Evolutionary conservation across 2,797 vertebrate species (phyloP).

Genomic region (Petrocephalus schoutedeni): DNA sequence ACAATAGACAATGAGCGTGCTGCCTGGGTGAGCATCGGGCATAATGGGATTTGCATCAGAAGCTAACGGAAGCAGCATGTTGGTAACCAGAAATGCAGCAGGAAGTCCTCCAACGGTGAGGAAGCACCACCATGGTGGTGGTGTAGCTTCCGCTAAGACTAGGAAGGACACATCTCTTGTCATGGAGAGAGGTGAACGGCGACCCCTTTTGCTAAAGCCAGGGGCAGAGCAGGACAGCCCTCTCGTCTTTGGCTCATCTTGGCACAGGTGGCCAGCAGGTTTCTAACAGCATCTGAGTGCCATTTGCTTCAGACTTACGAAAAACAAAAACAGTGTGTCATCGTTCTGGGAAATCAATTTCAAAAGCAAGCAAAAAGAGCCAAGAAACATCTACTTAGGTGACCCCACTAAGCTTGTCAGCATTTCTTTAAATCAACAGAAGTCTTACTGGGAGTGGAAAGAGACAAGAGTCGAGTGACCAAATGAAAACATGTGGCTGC

Average conservation of each 20-base stretch:
- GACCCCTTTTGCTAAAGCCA: background rate
- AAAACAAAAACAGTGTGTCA: background rate
- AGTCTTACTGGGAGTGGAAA: background rate
- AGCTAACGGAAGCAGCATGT: constrained; percentile 13
- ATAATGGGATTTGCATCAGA: constrained; percentile 39
- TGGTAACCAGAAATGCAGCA: constrained; percentile 23
- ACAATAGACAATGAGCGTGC: constrained; percentile 24
- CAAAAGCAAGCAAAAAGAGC: constrained; percentile 12
- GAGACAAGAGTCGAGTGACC: background rate
- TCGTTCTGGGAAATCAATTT: background rate
- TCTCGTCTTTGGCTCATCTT: background rate
- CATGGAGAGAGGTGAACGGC: background rate
- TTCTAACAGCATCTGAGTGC: background rate
- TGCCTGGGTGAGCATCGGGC: constrained; percentile 17
- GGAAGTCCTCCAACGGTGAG: background rate
- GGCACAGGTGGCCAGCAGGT: background rate
- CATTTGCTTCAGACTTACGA: background rate
- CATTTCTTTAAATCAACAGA: constrained; percentile 12
- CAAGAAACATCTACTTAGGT: background rate
- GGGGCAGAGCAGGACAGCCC: background rate
- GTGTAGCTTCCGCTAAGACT: background rate
- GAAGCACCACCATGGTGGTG: background rate
- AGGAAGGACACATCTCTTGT: background rate
- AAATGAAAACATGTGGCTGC: background rate
- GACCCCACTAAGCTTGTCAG: background rate